These are phyloP conservation scores for Zaprionus lachaisei DNA, from an alignment of 1,140 invertebrate species.

Conservation along the genomic window DNA sequence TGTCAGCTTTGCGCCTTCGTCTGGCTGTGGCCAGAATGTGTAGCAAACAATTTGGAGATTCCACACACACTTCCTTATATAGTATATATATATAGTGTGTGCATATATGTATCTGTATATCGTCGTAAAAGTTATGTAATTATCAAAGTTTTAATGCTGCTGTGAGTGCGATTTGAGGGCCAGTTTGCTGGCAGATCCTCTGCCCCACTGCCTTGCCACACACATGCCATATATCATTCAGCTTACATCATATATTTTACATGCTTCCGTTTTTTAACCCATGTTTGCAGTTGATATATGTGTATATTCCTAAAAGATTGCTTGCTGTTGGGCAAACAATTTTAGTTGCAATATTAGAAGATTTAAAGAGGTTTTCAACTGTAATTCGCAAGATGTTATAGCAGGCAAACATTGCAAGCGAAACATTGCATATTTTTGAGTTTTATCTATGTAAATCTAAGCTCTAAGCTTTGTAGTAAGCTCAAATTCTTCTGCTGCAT, in stretches of 20 bases:
- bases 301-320: slow-evolving; percentile 7
- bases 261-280: slow-evolving; percentile 2
- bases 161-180: slow-evolving; percentile 46
- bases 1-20: slow-evolving; percentile 27
- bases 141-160: slow-evolving; percentile 81
- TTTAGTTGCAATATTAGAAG: background rate
- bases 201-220: background rate
- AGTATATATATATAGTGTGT: slow-evolving; percentile 4
- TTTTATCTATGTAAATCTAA: too few relatives aligned
- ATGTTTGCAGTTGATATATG: slow-evolving; percentile 3
- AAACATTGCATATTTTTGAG: too few relatives aligned
- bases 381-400: slow-evolving; percentile 17
- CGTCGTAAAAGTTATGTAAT: slow-evolving; percentile 76
- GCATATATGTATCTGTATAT: slow-evolving; percentile 9
- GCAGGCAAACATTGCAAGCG: background rate
- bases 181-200: background rate
- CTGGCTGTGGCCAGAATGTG: slow-evolving; percentile 64
- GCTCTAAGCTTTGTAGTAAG: too few relatives aligned
- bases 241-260: slow-evolving; percentile 30
- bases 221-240: slow-evolving; percentile 15
- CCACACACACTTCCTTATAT: slow-evolving; percentile 31
- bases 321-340: background rate
- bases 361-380: slow-evolving; percentile 1
- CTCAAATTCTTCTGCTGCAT: too few relatives aligned
- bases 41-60: slow-evolving; percentile 75